A percentile compares a stretch with the other conserved stretches of the same genome.
Evolutionary conservation across 2,888 invertebrate species (phyloP).

Genomic region (Drosophila macrothrix): DNA sequence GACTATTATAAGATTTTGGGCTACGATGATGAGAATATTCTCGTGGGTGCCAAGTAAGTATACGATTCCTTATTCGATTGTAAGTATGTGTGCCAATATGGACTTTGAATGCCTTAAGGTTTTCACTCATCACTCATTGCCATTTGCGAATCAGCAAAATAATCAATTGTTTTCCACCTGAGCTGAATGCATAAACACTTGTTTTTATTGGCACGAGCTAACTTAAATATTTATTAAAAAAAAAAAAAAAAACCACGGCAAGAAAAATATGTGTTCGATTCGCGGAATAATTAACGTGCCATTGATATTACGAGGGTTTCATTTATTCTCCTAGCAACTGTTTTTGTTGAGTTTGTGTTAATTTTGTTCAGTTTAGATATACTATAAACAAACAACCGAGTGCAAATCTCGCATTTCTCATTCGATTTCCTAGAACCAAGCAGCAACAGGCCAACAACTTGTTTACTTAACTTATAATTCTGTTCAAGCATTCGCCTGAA

Average conservation of each 20-base stretch:
- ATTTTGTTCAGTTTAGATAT: slow-evolving; percentile 13
- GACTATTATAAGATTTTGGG: slow-evolving; percentile 96
- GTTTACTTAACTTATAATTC: slow-evolving; percentile 33
- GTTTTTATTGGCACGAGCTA: slow-evolving; percentile 56
- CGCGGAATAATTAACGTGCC: slow-evolving; percentile 66
- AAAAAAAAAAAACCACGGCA: slow-evolving; percentile 20
- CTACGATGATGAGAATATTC: slow-evolving; percentile 93
- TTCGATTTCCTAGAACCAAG: slow-evolving; percentile 60
- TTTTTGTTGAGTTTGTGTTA: slow-evolving; percentile 28
- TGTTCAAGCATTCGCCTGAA: slow-evolving; percentile 40
- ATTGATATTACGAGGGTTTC: slow-evolving; percentile 46
- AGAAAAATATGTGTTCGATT: slow-evolving; percentile 39
- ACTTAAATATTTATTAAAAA: slow-evolving; percentile 58
- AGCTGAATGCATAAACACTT: slow-evolving; percentile 35
- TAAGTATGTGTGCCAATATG: not conserved
- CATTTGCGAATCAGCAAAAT: slow-evolving; percentile 29
- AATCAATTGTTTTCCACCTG: slow-evolving; percentile 56
- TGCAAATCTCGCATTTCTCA: slow-evolving; percentile 71
- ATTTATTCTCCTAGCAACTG: slow-evolving; percentile 6
- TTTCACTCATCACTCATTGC: slow-evolving; percentile 29
- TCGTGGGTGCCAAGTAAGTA: slow-evolving; percentile 95
- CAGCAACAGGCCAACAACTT: slow-evolving; percentile 24
- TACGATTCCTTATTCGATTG: slow-evolving; percentile 16
- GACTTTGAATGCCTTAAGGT: slow-evolving; percentile 13
- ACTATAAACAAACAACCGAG: slow-evolving; percentile 31